Evolutionary conservation across 1,140 invertebrate species (phyloP), one percentile per base, ranked within the genome.

Genomic region (Musca domestica): DNA sequence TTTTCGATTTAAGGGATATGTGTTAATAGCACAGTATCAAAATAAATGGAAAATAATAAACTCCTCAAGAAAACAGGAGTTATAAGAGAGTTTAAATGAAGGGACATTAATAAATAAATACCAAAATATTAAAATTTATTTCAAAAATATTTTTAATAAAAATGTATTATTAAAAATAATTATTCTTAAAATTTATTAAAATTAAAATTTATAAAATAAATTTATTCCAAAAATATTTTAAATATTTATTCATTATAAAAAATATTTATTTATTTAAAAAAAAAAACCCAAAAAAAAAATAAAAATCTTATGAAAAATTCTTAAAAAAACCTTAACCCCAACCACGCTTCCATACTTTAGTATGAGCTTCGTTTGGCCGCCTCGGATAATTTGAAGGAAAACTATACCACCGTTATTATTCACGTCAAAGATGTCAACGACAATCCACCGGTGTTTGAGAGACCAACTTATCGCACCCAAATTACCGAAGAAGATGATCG

Each of bases 341-440:
- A 7, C 7, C 46, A 22, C 25, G 52, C 10, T 41, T 2, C 74
- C 47, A 20, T 56, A 0, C 56, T 72, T 71, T 85, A 96, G 94
- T 97, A 96, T 84, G 94, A 96, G 86, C 86, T 96, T 76, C 90
- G 92, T 78, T 84, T 96, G 83, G 94, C 95, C 30, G 95, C 95
- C 17, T 96, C 95, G 51, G 95, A 97, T 84, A 96, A 96, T 86
- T 86, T 96, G 74, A 95, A 95, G 84, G 95, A 97, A 83, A 97
- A 97, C 87, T 93, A 94, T 84, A 96, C 95, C 4, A 95, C 91
- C 7, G 95, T 97, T 46, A 93, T 97, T 72, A 96, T 97, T 75
- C 93, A 96, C 83, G 94, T 97, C 70, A 96, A 96, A 84, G 95
- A 96, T 78, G 94, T 96, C 58, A 97, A 97, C 83, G 94, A 96